Evolutionary conservation across 2,888 invertebrate genomes (phyloP), one percentile per base, ranked within the genome.

Genomic region (Acholoe squamosa): DNA sequence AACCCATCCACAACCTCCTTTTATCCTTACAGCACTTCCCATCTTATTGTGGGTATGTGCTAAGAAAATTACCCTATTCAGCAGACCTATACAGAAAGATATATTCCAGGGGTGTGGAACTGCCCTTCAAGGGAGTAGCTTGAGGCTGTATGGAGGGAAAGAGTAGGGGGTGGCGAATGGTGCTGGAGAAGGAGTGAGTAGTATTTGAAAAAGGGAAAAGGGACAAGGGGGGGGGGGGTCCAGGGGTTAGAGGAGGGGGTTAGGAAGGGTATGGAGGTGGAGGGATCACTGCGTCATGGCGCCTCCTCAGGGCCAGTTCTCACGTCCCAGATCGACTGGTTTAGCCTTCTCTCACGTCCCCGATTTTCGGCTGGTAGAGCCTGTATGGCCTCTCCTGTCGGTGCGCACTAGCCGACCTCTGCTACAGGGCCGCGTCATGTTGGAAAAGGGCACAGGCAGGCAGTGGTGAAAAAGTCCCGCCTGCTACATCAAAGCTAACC

Each of bases 321-420:
- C 84, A 84, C 84, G 84, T 84, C 84, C 84, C 84, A 84, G 34
- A 84, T 84, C 34, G 71, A 28, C n/a, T 71, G 31, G 71, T 28
- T 71, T 71, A 71, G 28, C 71, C 71, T 71, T 71, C 71, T 71
- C 71, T 71, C 71, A 71, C 71, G 71, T 71, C 71, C 71, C 71
- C 71, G 31, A 71, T 71, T 61, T 43, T 71, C 71, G 71, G 31
- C 31, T 71, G 71, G 71, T 71, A 25, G 71, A 16, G 25, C 71
- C 14, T 61, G 61, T n/a, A 61, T n/a, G 14, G 61, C n/a, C 22
- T 1, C 61, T 22, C 61, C n/a, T n/a, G 61, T 71, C 71, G 28
- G n/a, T 28, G 22, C 61, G 61, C 61, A 61, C 61, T 61, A 3
- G n/a, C 61, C 61, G 61, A 61, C 61, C 61, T 61, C 61, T 61